These are phyloP conservation scores for Temnopleurus reevesii DNA, from an alignment of 53 echinoderm and acorn worm species.

Conservation along the genomic window DNA sequence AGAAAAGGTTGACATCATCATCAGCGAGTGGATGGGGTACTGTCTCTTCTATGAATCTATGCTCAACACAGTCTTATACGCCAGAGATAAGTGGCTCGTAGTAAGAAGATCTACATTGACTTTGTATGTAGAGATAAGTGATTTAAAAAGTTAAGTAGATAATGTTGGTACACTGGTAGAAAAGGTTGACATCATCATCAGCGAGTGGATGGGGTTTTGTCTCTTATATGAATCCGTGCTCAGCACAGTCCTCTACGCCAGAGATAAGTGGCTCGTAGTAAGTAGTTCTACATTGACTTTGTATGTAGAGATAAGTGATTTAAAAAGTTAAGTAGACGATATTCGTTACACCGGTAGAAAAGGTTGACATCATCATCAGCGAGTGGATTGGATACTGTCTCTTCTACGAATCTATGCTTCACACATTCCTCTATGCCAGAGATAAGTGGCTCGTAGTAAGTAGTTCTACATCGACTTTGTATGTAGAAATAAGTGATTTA, in stretches of 20 bases:
- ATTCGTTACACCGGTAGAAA: neutral
- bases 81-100: neutral
- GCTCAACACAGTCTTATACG: too few species aligned
- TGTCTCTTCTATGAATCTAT: too few species aligned
- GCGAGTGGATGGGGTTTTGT: constrained; percentile 65
- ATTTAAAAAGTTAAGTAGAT: constrained; percentile 74
- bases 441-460: constrained; percentile 91
- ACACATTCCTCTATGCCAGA: constrained; percentile 93
- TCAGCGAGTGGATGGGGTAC: neutral
- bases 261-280: constrained; percentile 32
- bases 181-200: neutral
- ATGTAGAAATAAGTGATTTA: neutral
- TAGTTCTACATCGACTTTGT: too few species aligned
- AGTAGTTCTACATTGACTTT: too few species aligned
- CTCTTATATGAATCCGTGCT: constrained; percentile 98
- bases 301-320: too few species aligned
- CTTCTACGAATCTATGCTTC: constrained; percentile 95
- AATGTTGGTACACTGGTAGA: constrained; percentile 81
- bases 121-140: neutral
- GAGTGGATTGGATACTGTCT: constrained; percentile 93
- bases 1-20: constrained; percentile 48
- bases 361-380: neutral
- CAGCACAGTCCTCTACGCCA: constrained; percentile 78
- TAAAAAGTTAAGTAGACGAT: neutral
- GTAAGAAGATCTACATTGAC: neutral